phyloP scores from a whole-genome alignment of 2,888 invertebrate species.

The Dasysyrphus tricinctus region DNA sequence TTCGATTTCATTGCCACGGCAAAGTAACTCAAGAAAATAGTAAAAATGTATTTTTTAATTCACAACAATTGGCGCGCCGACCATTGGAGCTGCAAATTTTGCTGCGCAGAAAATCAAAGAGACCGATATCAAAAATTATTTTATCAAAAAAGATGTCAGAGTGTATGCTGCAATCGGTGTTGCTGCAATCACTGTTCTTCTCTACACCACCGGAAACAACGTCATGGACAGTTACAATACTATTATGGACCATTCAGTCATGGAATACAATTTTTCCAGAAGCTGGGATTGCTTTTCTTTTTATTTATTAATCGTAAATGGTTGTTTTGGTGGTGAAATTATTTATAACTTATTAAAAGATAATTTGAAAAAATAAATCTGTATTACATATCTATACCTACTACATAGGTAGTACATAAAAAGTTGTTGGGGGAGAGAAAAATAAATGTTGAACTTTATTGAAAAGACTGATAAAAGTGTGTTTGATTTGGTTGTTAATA shows the following conservation, averaged over 20 bases:
- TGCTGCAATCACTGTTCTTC: neutral
- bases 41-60: neutral
- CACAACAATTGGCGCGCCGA: conserved; percentile 3
- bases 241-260: neutral
- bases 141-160: neutral
- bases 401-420: no score
- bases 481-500: neutral
- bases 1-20: neutral
- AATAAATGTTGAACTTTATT: neutral
- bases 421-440: neutral
- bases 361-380: neutral
- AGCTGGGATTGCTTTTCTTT: neutral
- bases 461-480: neutral
- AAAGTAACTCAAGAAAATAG: neutral
- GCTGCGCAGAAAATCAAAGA: conserved; percentile 6
- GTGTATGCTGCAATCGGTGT: no score
- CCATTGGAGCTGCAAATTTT: conserved; percentile 9
- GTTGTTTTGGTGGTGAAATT: conserved; percentile 24
- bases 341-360: neutral
- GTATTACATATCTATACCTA: neutral
- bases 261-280: conserved; percentile 12
- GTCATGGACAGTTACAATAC: neutral
- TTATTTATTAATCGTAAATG: conserved; percentile 16
- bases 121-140: neutral
- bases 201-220: neutral